Base-by-base conservation (phyloP, 2,888 invertebrate genomes). In the Acronicta leporina region DNA sequence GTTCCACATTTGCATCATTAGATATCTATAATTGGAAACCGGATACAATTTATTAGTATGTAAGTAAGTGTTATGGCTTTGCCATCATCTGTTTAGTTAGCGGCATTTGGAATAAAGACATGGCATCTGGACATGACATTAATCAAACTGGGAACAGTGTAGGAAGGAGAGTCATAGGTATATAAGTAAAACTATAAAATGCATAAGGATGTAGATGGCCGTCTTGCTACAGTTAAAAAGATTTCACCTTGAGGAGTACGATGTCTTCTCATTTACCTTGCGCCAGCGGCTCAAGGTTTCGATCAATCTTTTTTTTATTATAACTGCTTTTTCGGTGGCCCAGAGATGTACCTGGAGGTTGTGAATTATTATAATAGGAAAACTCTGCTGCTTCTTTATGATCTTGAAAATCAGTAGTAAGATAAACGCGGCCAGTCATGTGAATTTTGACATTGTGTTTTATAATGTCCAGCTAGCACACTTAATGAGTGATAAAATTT, bases 181-280 rank as follows among this genome's bases (percentile, higher is more conserved):
- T 33, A 33, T 48, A 41, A 38, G 27, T 43, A 11, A 16, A 49
- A 30, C 42, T 42, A 46, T 48, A 38, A 35, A 60, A 15, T 43
- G 20, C 20, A 20, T 49, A 60, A 60, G 62, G 68, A 52, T 55
- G 49, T 49, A 41, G 41, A 49, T 50, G 53, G 42, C 40, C 48
- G 47, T 38, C 35, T 41, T 25, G 27, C 57, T 43, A 33, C 53
- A 67, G 41, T 54, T 57, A 58, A 60, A 47, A 68, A 68, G 57
- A 60, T 59, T 20, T 76, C 52, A 75, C 87, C 87, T 88, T 88
- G 86, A 73, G 59, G 71, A 82, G 78, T 76, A 77, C 80, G 76
- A 85, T 82, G 84, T 85, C 82, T 87, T 84, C 82, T 84, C 72
- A 83, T 76, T 87, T 77, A 81, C 87, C 85, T 88, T 77, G 77